phyloP scores from a whole-genome alignment of 2,888 invertebrate species.

The Heliconius ethilla region DNA sequence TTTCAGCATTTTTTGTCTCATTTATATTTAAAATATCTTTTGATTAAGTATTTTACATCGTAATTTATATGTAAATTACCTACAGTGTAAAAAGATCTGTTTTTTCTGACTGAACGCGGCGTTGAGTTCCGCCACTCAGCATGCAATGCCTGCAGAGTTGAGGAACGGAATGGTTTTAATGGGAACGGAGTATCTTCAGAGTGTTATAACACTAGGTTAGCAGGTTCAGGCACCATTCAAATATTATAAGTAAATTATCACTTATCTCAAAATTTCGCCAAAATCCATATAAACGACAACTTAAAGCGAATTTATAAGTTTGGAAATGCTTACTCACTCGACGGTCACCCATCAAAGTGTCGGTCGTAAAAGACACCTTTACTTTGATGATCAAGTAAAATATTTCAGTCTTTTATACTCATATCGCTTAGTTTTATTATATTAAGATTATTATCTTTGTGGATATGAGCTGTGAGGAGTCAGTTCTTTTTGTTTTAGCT shows the following conservation, averaged over 20 bases:
- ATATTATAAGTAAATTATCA: too few species aligned
- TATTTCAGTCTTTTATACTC: neutral
- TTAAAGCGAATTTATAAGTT: neutral
- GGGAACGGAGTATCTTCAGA: too few species aligned
- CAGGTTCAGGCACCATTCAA: too few species aligned
- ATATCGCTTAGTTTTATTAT: neutral
- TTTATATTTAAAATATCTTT: neutral
- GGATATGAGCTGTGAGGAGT: too few species aligned
- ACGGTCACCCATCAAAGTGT: conserved; percentile 2
- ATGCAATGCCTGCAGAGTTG: neutral
- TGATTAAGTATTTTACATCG: neutral
- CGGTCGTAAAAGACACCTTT: neutral
- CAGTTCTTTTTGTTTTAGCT: too few species aligned
- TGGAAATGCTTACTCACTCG: neutral
- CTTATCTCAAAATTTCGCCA: neutral
- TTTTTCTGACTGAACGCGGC: neutral
- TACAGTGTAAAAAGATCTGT: neutral
- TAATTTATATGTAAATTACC: neutral
- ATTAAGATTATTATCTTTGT: neutral
- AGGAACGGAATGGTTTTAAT: neutral
- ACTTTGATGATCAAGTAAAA: conserved; percentile 1
- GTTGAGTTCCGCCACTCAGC: neutral
- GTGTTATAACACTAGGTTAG: too few species aligned
- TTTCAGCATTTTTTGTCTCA: neutral
- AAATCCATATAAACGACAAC: neutral